Percentiles rank a stretch among this genome's conserved stretches.
These are phyloP conservation scores for Tribolium freemani DNA, from an alignment of 2,888 invertebrate genomes.

Conservation along the genomic window DNA sequence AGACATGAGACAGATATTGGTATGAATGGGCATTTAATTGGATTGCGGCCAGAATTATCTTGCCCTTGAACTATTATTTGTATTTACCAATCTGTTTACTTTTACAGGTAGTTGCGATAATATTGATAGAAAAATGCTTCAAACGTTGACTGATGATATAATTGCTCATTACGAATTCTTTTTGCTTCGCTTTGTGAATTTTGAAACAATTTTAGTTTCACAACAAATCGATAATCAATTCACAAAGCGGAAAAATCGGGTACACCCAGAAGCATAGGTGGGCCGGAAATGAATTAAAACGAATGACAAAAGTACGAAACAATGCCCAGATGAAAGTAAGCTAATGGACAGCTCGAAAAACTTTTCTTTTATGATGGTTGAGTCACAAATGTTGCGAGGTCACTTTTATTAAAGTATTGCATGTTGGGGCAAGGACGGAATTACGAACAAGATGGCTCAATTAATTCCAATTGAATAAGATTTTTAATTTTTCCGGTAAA, in stretches of 20 bases:
- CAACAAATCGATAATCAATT: slow-evolving; percentile 6
- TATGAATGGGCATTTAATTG: neutral
- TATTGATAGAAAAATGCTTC: neutral
- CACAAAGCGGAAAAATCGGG: slow-evolving; percentile 1
- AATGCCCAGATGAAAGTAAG: slow-evolving; percentile 13
- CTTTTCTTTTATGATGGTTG: slow-evolving; percentile 21
- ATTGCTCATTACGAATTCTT: neutral
- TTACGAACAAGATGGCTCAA: neutral
- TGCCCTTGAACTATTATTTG: slow-evolving; percentile 15
- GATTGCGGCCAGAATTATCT: neutral
- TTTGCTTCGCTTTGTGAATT: neutral
- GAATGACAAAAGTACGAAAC: slow-evolving; percentile 1
- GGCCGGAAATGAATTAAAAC: slow-evolving; percentile 14
- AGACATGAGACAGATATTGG: neutral
- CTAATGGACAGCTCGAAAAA: slow-evolving; percentile 23
- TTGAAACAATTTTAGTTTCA: neutral
- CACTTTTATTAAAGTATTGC: slow-evolving; percentile 23
- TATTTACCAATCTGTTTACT: slow-evolving; percentile 5
- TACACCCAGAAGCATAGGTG: neutral
- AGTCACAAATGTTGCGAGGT: slow-evolving; percentile 16
- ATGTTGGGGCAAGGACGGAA: slow-evolving; percentile 2
- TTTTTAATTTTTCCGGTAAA: neutral
- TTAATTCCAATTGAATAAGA: neutral
- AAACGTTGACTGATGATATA: neutral
- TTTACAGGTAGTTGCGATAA: neutral